Evolutionary conservation across 2,888 invertebrate genomes (phyloP), one percentile per base, ranked within the genome.

Genomic region (Parelbella ahira): DNA sequence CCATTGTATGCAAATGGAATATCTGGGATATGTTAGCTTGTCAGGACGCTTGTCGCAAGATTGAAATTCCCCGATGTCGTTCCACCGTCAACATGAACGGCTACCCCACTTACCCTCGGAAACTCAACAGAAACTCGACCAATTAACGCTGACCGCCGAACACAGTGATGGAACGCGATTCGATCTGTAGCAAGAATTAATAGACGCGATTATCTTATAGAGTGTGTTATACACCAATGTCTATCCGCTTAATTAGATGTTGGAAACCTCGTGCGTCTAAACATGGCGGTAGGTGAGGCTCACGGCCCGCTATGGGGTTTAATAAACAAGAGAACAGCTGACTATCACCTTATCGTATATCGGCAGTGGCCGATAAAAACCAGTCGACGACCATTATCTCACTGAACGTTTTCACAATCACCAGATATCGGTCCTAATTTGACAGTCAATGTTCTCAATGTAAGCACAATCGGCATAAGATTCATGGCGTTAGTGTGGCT

Each of bases 131-230:
- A 41, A 41, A 41, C 33, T 32, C 41, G 20, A 41, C 32, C 41
- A 41, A 41, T 41, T 41, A 41, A 41, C 41, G 32, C 20, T 20
- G 33, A 27, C 28, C 34, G 11, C 34, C 41, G 34, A 42, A 42
- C 34, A 34, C 10, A 42, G 34, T 42, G 41, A 34, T 34, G 41
- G 41, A 34, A 42, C 41, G 33, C 41, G 27, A 34, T 42, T 18
- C 15, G 15, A 28, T 42, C 41, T 42, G 27, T 33, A 42, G 21
- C 34, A 28, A 34, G 41, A 42, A 42, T 34, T 42, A 42, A 42
- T 42, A 34, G 34, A 29, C 28, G 33, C 33, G 33, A 42, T 42
- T 42, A 42, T 42, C 34, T 28, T 34, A 28, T 28, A 29, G 21
- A 7, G 21, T 29, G 34, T 36, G 33, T 34, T 42, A 42, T 42